Evolutionary conservation across 2,797 vertebrate genomes (phyloP), one percentile per base, ranked within the genome.

Genomic region (Acanthurus tractus): DNA sequence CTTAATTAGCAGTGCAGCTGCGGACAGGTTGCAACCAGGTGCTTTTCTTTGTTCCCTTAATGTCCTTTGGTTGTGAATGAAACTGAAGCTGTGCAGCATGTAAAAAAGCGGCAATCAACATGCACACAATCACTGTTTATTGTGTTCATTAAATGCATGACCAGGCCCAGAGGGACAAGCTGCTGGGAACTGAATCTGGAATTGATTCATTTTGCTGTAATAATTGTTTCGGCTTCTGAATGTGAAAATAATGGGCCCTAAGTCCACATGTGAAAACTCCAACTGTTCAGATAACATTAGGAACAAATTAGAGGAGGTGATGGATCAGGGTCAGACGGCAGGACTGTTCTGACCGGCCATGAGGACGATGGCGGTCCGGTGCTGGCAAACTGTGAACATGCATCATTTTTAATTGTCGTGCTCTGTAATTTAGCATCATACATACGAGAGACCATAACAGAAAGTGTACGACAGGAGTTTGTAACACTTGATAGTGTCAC

Each of bases 181-280:
- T 68, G 57, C 52, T 46, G 45, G 25, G 69, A 56, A 23, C 17
- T 40, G 53, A 67, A 58, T 36, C 3, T 45, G 25, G 12, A 70
- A 67, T 34, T 42, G 50, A 75, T 70, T 70, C 34, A 71, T 82
- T 40, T 40, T 40, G 8, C 9, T 61, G 38, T 44, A 52, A 61
- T 61, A 58, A 75, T 78, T 11, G 13, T 59, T 54, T 59, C 18
- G 66, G 36, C 61, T 44, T 15, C 17, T 20, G 66, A 78, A 82
- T 73, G 55, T 78, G 79, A 56, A 77, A 74, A 71, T 76, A 77
- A 76, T 62, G 62, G 59, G 45, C 42, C 65, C 15, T 8, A 18
- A 34, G 56, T 52, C 56, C 63, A 58, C 40, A 45, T 62, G 61
- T 23, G 49, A 11, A 73, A 80, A 65, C 49, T 69, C 66, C 25